These are phyloP conservation scores for Parasteatoda lunata DNA, from an alignment of 2,888 invertebrate species.

Conservation along the genomic window DNA sequence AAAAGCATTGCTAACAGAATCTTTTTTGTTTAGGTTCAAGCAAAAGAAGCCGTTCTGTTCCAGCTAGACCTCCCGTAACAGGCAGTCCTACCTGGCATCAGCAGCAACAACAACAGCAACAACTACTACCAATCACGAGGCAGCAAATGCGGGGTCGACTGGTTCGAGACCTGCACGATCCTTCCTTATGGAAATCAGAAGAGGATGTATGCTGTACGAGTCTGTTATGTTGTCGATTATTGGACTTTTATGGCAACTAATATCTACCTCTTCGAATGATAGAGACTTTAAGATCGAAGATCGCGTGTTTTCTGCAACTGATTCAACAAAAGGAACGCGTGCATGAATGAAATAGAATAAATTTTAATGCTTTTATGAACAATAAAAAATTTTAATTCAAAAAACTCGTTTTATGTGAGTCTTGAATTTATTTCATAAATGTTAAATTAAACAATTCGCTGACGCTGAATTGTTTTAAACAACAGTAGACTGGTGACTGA, in stretches of 20 bases:
- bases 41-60: conserved; percentile 67
- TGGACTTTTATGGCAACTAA: conserved; percentile 57
- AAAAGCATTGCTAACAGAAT: no score
- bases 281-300: no score
- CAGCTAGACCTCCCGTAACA: conserved; percentile 53
- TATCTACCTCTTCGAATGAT: conserved; percentile 28
- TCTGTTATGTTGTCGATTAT: conserved; percentile 53
- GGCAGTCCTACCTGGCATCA: conserved; percentile 34
- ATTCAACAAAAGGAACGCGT: no score
- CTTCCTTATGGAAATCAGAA: conserved; percentile 57
- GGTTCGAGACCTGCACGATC: conserved; percentile 51
- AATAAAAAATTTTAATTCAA: no score
- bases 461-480: no score
- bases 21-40: conserved; percentile 40
- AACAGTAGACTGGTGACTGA: no score
- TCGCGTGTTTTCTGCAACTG: no score
- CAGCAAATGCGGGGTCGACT: conserved; percentile 56
- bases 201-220: conserved; percentile 66
- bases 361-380: no score
- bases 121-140: conserved; percentile 29
- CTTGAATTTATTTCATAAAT: no score
- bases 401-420: no score
- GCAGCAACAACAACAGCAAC: conserved; percentile 44
- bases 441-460: no score
- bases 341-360: no score